Percentiles rank a stretch among this genome's conserved stretches.
Evolutionary conservation across 2,113 vertebrate genomes (phyloP).

Genomic region (Melanocharis versteri): DNA sequence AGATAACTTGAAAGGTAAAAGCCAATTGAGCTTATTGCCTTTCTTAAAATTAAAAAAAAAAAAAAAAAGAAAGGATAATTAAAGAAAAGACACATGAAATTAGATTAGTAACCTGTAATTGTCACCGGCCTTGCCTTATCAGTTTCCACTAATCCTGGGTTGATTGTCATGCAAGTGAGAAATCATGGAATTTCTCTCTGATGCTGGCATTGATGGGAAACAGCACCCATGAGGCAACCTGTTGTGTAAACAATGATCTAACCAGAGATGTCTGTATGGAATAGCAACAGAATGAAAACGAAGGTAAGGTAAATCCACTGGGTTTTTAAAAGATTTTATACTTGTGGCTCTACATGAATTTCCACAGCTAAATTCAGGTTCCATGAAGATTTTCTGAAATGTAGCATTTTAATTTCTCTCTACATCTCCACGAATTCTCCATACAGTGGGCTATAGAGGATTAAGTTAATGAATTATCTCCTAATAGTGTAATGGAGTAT

Average conservation of each 20-base stretch:
- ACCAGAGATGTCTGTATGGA: not conserved
- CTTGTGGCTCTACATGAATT: not conserved
- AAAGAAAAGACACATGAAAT: not conserved
- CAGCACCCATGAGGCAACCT: not conserved
- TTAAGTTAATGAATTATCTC: not conserved
- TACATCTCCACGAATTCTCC: not conserved
- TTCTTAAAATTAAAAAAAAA: not conserved
- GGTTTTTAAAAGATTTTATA: not conserved
- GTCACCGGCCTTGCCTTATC: not conserved
- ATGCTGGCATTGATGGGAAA: not conserved
- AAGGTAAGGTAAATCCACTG: not conserved
- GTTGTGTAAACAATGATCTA: not conserved
- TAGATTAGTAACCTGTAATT: not conserved
- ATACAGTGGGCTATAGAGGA: not conserved
- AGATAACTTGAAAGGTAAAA: not conserved
- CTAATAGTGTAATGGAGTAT: not conserved
- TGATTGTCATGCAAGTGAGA: not conserved
- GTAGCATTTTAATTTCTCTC: not conserved
- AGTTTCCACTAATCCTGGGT: not conserved
- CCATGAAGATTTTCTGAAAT: not conserved
- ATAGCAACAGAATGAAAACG: not conserved
- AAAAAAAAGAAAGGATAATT: not conserved
- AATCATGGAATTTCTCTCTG: not conserved
- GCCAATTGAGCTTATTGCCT: rapidly evolving
- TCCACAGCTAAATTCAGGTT: not conserved